Evolutionary conservation across 2,113 vertebrate genomes (phyloP), one percentile per base, ranked within the genome.

Genomic region (Promerops cafer): DNA sequence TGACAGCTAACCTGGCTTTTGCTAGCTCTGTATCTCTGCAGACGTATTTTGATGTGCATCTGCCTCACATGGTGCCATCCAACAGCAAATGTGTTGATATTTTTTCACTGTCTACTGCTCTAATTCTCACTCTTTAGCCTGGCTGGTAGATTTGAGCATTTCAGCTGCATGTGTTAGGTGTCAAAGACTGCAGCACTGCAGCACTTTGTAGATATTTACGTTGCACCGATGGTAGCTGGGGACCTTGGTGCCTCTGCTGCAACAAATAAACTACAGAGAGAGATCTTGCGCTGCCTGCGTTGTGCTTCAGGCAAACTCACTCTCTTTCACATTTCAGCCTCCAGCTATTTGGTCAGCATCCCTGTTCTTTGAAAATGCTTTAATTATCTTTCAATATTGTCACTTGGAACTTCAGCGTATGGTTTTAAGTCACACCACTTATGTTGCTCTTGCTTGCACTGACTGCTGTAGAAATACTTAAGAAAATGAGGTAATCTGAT

Each of bases 171-270:
- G 53, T 42, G 28, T 50, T 80, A 69, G 68, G 42, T 74, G 66
- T 74, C 54, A 91, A 61, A 90, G 45, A 53, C 37, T 88, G 79
- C 71, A 92, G 86, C 94, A 92, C 49, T 96, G 88, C 79, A 90
- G 79, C 50, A 77, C 35, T 70, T 18, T 19, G n/a, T 27, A 53
- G 54, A 65, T 87, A 79, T 77, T 60, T 77, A 74, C 2, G 5
- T 9, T 1, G 90, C 54, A 63, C 54, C 0, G 0, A 24, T 57
- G 31, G 54, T 28, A 56, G 31, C 88, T 16, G 35, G 83, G 68
- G 92, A 78, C 59, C 16, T 26, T 49, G 42, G 50, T 63, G 88
- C 71, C 88, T 88, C 88, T 92, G 59, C 50, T 88, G 47, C 50
- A 79, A 64, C 31, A 93, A 92, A 91, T 49, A 77, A 88, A 42